Evolutionary conservation across 2,113 vertebrate species (phyloP).

Genomic region (Podiceps cristatus): DNA sequence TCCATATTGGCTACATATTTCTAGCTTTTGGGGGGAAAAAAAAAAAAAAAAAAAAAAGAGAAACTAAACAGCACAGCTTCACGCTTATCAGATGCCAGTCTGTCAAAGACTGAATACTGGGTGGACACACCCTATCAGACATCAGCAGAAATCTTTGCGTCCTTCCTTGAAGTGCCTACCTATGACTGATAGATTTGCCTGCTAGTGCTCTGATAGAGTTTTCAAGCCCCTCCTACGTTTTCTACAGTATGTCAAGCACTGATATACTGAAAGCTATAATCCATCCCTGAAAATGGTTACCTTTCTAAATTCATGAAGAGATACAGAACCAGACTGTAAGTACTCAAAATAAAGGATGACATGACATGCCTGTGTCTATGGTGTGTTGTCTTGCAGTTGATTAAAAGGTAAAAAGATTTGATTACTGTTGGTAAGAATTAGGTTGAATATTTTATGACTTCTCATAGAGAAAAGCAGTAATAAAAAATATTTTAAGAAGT

Average conservation of each 20-base stretch:
- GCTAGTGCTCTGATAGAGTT: neutral
- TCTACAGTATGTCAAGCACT: neutral
- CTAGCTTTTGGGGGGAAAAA: neutral
- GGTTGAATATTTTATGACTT: neutral
- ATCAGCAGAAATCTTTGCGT: neutral
- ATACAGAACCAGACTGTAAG: neutral
- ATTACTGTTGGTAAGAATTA: neutral
- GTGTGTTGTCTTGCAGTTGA: neutral
- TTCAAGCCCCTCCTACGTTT: neutral
- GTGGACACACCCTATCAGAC: neutral
- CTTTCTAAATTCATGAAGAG: neutral
- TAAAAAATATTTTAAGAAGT: neutral
- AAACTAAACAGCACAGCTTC: neutral
- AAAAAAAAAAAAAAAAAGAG: neutral
- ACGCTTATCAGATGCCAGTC: neutral
- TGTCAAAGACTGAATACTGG: neutral
- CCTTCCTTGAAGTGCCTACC: neutral
- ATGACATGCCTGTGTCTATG: neutral
- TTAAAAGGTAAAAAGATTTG: neutral
- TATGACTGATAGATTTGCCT: neutral
- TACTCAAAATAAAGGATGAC: neutral
- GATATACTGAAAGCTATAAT: neutral
- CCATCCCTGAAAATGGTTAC: neutral
- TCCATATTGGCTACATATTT: accelerated
- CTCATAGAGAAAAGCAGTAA: neutral